Conservation (phyloP, 2,113 vertebrate genomes). For the Odobenus rosmarus region DNA sequence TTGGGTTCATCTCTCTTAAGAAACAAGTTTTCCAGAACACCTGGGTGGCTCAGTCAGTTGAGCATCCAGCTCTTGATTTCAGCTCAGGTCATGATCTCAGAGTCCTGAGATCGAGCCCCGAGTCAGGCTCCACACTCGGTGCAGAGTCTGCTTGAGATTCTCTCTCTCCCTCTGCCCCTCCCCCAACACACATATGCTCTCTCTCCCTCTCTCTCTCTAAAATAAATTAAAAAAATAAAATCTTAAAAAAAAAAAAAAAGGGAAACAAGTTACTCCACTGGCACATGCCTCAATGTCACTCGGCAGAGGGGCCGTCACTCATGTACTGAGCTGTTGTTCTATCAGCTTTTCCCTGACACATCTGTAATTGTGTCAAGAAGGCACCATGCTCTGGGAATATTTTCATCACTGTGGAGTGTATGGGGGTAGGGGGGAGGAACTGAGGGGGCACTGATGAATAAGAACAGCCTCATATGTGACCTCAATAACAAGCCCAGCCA, state of each 20-base stretch:
- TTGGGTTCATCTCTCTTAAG: neutral
- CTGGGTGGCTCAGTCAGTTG: neutral
- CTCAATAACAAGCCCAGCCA: slow-evolving; percentile 29
- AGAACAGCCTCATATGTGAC: slow-evolving; percentile 10
- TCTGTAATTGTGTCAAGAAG: neutral
- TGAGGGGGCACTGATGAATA: neutral
- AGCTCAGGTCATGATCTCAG: neutral
- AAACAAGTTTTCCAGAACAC: neutral
- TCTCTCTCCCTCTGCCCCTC: neutral
- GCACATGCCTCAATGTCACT: neutral
- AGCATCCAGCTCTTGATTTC: neutral
- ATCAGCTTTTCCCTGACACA: neutral
- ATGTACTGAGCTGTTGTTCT: neutral
- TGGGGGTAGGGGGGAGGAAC: neutral
- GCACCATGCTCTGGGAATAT: neutral
- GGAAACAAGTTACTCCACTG: neutral
- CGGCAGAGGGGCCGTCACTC: neutral
- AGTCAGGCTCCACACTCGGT: neutral
- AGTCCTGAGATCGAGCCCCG: neutral
- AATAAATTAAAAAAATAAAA: neutral
- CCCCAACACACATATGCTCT: neutral
- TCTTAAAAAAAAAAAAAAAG: neutral
- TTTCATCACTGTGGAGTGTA: neutral
- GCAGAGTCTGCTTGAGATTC: neutral
- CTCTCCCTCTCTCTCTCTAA: neutral